phyloP scores from a whole-genome alignment of 2,888 invertebrate species.

The Chrysolina haemoptera region DNA sequence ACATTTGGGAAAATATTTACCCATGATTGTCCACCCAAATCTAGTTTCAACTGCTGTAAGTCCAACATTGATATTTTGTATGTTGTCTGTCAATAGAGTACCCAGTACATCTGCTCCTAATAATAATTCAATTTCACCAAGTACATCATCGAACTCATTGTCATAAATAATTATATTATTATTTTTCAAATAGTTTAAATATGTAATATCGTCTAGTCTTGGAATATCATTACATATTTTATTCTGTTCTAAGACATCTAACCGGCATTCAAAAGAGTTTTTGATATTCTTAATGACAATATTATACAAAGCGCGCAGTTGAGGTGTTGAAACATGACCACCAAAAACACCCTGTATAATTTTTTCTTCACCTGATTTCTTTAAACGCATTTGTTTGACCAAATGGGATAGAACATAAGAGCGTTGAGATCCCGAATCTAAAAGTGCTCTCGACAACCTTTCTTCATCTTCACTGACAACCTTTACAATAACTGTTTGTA shows the following conservation, averaged over 20 bases:
- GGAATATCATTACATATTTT: slow-evolving; percentile 3
- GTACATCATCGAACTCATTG: slow-evolving; percentile 1
- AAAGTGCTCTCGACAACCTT: no score
- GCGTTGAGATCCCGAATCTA: slow-evolving; percentile 23
- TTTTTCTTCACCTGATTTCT: slow-evolving; percentile 15
- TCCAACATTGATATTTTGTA: neutral
- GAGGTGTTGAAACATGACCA: slow-evolving; percentile 8
- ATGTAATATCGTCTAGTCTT: slow-evolving; percentile 10
- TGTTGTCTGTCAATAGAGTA: slow-evolving; percentile 8
- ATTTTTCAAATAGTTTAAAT: slow-evolving; percentile 1
- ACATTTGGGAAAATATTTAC: slow-evolving; percentile 8
- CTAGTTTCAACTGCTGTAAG: slow-evolving; percentile 10
- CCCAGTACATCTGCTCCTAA: neutral
- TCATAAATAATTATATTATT: slow-evolving; percentile 9
- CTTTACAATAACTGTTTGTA: slow-evolving; percentile 26
- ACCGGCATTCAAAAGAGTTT: neutral
- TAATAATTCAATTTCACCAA: neutral
- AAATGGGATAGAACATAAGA: slow-evolving; percentile 13
- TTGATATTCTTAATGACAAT: neutral
- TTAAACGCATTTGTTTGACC: neutral
- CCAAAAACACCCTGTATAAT: neutral
- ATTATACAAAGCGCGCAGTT: neutral
- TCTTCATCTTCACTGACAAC: neutral
- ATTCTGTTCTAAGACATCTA: slow-evolving; percentile 1
- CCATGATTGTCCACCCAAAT: slow-evolving; percentile 17